phyloP scores from a whole-genome alignment of 2,888 invertebrate species.

The Hedychridium roseum region DNA sequence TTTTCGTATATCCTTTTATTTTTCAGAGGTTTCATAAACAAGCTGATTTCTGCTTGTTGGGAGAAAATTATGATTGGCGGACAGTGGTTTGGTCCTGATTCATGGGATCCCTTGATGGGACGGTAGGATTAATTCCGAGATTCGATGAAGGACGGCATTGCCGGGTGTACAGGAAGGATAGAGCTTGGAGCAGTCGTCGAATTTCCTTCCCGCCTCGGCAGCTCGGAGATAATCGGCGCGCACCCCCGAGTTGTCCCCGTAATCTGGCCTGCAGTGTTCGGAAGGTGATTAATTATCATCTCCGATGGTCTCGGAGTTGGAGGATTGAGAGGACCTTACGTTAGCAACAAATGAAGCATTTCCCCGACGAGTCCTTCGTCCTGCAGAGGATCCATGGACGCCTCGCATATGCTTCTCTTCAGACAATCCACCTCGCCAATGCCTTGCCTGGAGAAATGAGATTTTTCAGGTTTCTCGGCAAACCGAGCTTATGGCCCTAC shows the following conservation, averaged over 20 bases:
- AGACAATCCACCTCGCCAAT: constrained; percentile 75
- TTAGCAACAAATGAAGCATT: constrained; percentile 61
- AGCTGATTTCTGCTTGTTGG: too few species aligned
- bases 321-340: constrained; percentile 47
- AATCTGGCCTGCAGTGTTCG: constrained; percentile 67
- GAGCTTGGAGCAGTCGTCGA: constrained; percentile 71
- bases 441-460: constrained; percentile 66
- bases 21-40: too few species aligned
- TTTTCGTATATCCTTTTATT: too few species aligned
- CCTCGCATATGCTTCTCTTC: constrained; percentile 80
- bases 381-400: constrained; percentile 74
- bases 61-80: too few species aligned
- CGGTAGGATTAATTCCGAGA: constrained; percentile 38
- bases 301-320: neutral
- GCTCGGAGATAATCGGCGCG: constrained; percentile 72
- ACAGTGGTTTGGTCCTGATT: too few species aligned
- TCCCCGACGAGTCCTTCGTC: constrained; percentile 72
- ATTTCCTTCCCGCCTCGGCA: constrained; percentile 70
- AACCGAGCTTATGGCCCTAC: too few species aligned
- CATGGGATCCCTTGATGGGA: too few species aligned
- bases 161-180: constrained; percentile 72
- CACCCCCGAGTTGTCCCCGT: constrained; percentile 64
- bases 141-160: constrained; percentile 69
- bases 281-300: neutral
- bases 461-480: neutral